These are phyloP conservation scores for Tenebrosternarchus preto DNA, from an alignment of 2,113 vertebrate species.

Conservation along the genomic window DNA sequence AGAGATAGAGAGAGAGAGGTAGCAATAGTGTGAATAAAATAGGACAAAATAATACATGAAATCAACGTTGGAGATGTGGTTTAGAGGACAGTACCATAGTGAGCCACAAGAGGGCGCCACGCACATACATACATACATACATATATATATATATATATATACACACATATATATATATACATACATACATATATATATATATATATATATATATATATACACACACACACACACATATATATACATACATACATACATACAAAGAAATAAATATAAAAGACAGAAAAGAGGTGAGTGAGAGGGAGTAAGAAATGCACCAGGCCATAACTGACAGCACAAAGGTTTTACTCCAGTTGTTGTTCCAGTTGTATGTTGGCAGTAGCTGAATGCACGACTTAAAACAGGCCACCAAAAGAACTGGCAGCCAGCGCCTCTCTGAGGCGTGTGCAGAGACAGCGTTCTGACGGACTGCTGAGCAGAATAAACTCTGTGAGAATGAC, in stretches of 20 bases:
- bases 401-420: not conserved
- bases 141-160: no score
- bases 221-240: no score
- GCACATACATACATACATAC: no score
- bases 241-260: no score
- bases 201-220: no score
- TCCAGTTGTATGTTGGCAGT: conserved; percentile 24
- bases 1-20: conserved; percentile 12
- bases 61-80: not conserved
- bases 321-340: not conserved
- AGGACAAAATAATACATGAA: not conserved
- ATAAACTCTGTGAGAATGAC: conserved; percentile 1
- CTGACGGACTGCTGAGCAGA: conserved; percentile 36
- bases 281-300: not conserved
- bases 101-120: not conserved
- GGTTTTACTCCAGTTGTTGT: no score
- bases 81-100: not conserved
- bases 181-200: no score
- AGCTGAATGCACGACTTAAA: not conserved
- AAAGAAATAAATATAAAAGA: no score
- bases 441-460: conserved; percentile 23
- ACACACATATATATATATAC: no score
- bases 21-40: not conserved
- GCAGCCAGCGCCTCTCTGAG: conserved; percentile 3
- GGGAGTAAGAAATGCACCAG: not conserved